A percentile compares a stretch with the other conserved stretches of the same genome.
phyloP scores from a whole-genome alignment of 2,888 invertebrate species.

The Noctua janthina region DNA sequence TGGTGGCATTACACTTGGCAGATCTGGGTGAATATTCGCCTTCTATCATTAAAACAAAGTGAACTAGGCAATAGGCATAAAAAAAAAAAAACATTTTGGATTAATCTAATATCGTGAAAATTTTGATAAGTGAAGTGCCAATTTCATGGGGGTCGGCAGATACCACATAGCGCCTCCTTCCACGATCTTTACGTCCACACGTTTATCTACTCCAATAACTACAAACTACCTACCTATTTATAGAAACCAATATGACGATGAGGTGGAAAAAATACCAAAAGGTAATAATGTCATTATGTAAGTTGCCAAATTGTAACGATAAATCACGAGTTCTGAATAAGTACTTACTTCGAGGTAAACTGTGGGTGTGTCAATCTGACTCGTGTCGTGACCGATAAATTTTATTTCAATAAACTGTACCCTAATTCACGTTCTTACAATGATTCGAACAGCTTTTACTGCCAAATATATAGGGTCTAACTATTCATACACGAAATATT shows the following conservation, averaged over 20 bases:
- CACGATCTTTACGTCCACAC: background rate
- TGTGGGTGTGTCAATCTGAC: slow-evolving; percentile 41
- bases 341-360: background rate
- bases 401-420: slow-evolving; percentile 35
- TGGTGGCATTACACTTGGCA: no score
- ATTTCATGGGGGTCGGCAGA: background rate
- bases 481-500: no score
- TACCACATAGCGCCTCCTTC: background rate
- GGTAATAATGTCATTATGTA: slow-evolving; percentile 6
- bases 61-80: no score
- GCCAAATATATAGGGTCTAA: background rate
- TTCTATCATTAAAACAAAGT: no score
- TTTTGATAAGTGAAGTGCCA: no score
- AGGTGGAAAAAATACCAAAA: slow-evolving; percentile 2
- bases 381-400: slow-evolving; percentile 13
- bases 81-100: no score
- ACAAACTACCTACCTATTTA: background rate
- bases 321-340: slow-evolving; percentile 30
- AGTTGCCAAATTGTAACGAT: slow-evolving; percentile 17
- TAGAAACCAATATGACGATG: background rate
- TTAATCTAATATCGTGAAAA: no score
- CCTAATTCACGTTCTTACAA: slow-evolving; percentile 13
- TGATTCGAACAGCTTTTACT: slow-evolving; percentile 27
- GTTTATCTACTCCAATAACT: background rate
- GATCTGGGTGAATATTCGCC: no score